A percentile compares a stretch with the other conserved stretches of the same genome.
These are phyloP conservation scores for Himantopus leucocephalus DNA, from an alignment of 2,113 vertebrate genomes.

Conservation along the genomic window DNA sequence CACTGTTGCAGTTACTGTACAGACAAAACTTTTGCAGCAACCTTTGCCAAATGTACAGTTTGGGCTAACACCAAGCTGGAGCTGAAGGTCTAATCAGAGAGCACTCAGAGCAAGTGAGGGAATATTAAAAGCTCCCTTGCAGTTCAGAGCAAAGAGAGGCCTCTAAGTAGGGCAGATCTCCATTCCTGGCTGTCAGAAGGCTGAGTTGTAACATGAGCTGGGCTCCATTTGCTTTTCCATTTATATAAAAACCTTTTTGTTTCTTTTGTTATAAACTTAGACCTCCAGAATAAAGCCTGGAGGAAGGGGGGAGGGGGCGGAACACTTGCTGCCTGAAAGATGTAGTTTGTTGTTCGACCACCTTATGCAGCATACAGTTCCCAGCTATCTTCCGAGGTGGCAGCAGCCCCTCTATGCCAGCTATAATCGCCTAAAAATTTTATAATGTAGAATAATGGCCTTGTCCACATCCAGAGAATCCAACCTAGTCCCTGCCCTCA, in stretches of 20 bases:
- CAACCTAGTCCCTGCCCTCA: background rate
- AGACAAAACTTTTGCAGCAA: background rate
- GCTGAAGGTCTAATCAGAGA: conserved; percentile 46
- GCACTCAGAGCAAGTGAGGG: conserved; percentile 31
- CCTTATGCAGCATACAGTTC: background rate
- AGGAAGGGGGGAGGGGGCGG: conserved; percentile 17
- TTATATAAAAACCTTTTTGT: conserved; percentile 70
- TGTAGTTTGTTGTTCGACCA: conserved; percentile 3
- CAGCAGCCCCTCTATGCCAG: background rate
- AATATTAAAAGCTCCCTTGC: conserved; percentile 37
- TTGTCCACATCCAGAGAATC: background rate
- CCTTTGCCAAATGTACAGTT: conserved; percentile 28
- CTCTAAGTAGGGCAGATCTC: conserved; percentile 57
- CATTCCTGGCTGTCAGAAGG: conserved; percentile 60
- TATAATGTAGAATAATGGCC: background rate
- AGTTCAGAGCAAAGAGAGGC: conserved; percentile 51
- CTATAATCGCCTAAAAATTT: background rate
- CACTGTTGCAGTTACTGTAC: conserved; percentile 4
- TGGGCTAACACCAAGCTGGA: background rate
- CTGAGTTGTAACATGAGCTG: conserved; percentile 65
- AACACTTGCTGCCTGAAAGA: conserved; percentile 36
- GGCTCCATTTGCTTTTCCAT: conserved; percentile 64
- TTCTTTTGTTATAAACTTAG: conserved; percentile 68
- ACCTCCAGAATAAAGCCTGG: conserved; percentile 56
- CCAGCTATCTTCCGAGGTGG: background rate